Percentiles rank a stretch among this genome's conserved stretches.
phyloP scores from a whole-genome alignment of 1,140 invertebrate genomes.

The Idris sp. region DNA sequence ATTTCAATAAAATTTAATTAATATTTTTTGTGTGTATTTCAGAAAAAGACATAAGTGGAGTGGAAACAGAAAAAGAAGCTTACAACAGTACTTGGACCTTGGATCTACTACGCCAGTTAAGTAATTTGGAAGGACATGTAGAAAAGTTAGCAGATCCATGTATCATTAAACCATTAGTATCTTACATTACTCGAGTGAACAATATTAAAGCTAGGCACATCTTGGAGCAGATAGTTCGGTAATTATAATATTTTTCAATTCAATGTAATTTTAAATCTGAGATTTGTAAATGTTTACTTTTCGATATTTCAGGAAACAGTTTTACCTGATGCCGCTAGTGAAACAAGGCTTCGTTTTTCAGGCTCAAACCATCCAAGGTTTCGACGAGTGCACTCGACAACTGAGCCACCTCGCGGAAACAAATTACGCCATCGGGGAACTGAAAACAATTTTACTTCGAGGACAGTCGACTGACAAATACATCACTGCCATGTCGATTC shows the following conservation, averaged over 20 bases:
- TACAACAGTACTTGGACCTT: constrained; percentile 61
- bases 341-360: constrained; percentile 74
- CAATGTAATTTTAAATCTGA: no score
- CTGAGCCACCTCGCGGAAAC: constrained; percentile 66
- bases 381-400: constrained; percentile 62
- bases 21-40: background rate
- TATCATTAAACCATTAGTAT: constrained; percentile 67
- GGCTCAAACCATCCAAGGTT: constrained; percentile 66
- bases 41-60: background rate
- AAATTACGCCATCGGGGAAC: constrained; percentile 69
- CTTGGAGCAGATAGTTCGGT: constrained; percentile 69
- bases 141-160: constrained; percentile 68
- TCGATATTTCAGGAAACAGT: constrained; percentile 66
- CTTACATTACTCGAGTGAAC: constrained; percentile 70
- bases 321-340: constrained; percentile 70
- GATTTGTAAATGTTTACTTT: no score
- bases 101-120: constrained; percentile 65
- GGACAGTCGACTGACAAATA: constrained; percentile 67
- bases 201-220: constrained; percentile 65
- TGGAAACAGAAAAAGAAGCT: constrained; percentile 11
- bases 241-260: no score
- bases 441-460: constrained; percentile 66
- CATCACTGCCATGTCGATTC: constrained; percentile 72
- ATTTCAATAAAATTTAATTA: background rate
- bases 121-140: constrained; percentile 63